Evolutionary conservation across 2,888 invertebrate genomes (phyloP), one percentile per base, ranked within the genome.

Genomic region (Hetaerina titia): DNA sequence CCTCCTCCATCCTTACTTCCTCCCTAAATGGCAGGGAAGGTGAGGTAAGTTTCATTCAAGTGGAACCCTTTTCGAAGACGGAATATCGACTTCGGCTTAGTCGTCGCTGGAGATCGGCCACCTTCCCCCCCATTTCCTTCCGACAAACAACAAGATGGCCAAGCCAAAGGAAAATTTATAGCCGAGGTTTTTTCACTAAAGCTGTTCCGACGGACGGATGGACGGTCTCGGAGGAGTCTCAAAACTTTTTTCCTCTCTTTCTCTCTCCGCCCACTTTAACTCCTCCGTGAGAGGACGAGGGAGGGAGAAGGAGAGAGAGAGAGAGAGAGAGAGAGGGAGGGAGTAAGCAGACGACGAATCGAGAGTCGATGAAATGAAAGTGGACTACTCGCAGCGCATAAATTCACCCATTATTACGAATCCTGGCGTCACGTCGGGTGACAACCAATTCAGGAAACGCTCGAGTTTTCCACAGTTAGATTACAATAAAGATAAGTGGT

Each of bases 121-220:
- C 81, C 81, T 31, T 25, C 11, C 81, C 81, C 2, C 81, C 25
- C 81, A 11, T 25, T 81, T 81, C 81, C 81, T 81, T 31, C 64
- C 90, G 64, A 90, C 64, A 60, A 25, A 25, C 90, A 69, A 92
- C 92, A 92, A 92, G 92, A 92, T 92, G 92, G 92, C 92, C 69
- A 90, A 31, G 31, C 45, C 31, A 7, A 69, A 69, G 69, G 19
- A 56, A 56, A 69, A 92, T 74, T 92, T 92, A 74, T 92, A 69
- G 92, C 22, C 90, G 45, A 64, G 64, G 92, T 56, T 89, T 89
- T 64, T 92, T 74, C 69, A 92, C 92, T 56, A 69, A 81, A 92
- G 92, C 92, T 19, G 92, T 92, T 74, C 56, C 92, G 81, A 81
- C 81, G 81, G 81, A 81, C 60, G 60, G 60, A 60, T 81, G 81